phyloP scores from a whole-genome alignment of 2,888 invertebrate species.

The Macrosiphum euphorbiae region DNA sequence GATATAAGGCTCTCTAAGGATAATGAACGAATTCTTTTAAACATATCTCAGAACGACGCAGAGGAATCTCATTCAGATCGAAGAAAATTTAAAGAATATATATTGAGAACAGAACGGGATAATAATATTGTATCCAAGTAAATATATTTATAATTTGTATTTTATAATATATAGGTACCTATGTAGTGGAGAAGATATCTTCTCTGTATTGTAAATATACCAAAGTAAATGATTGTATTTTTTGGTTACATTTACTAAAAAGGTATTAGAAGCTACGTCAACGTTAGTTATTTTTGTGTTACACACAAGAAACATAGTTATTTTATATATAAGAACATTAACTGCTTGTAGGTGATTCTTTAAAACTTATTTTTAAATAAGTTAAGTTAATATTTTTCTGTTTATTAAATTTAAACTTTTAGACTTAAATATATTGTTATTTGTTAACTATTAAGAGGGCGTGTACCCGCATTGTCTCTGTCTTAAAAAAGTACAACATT shows the following conservation, averaged over 20 bases:
- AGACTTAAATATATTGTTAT: too few species aligned
- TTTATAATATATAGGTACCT: too few species aligned
- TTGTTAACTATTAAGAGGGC: too few species aligned
- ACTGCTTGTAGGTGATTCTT: neutral
- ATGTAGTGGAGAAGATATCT: neutral
- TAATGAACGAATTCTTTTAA: conserved; percentile 24
- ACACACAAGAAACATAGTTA: neutral
- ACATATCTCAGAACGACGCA: neutral
- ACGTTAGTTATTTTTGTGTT: too few species aligned
- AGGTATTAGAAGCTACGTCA: too few species aligned
- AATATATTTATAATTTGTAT: neutral
- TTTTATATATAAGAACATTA: neutral
- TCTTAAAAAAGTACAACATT: too few species aligned
- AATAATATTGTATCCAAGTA: conserved; percentile 8
- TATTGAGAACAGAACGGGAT: neutral
- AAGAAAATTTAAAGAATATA: neutral
- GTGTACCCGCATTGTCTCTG: too few species aligned
- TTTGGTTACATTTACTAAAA: neutral
- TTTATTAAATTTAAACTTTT: too few species aligned
- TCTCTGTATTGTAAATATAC: neutral
- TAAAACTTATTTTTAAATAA: neutral
- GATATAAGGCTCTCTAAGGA: conserved; percentile 9
- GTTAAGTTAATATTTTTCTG: too few species aligned
- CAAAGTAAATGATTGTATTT: neutral
- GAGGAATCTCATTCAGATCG: neutral